Base-by-base conservation (phyloP, 1,140 invertebrate genomes). In the Drosophila jambulina region DNA sequence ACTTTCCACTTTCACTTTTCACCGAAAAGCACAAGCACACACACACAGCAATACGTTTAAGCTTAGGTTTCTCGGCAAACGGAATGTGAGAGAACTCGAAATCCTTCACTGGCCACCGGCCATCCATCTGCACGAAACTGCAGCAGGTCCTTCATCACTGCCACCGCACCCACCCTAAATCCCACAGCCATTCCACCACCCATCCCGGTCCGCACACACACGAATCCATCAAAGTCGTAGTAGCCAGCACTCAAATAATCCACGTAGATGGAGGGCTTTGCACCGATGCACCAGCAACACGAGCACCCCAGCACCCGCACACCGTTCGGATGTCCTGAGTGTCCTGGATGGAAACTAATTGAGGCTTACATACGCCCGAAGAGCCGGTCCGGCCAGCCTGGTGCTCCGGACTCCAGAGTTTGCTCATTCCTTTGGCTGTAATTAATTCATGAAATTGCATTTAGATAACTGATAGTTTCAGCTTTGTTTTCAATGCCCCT, bases 261-360 rank as follows among this genome's bases (percentile, higher is more conserved):
- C 65, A 70, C 67, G 62, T 53, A 68, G 67, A 70, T 70, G 67
- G 67, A 70, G 27, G 64, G 63, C 67, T 70, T 70, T 70, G 63
- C 67, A 70, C 67, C 67, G 68, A 40, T 70, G 67, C 67, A 70
- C 63, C 36, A 51, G 49, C 49, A 51, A 32, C 49, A 51, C 25
- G 17, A 21, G 51, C 51, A 36, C 34, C 23, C 53, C 5, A 32
- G 15, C 25, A 43, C 67, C 27, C 29, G 48, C 46, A 45, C 43
- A n/a, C 45, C 34, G 58, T 45, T 36, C 19, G 23, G 34, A 23
- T 40, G 34, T 34, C 51, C 68, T 56, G 61, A 25, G 21, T 38
- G 53, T 56, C 59, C 62, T 40, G 71, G 60, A 75, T 75, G 74
- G 71, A 64, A 75, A 57, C 71, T 74, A 75, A 64, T 64, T 34